Base-by-base conservation (phyloP, 2,113 vertebrate genomes). In the Nothocercus julius region DNA sequence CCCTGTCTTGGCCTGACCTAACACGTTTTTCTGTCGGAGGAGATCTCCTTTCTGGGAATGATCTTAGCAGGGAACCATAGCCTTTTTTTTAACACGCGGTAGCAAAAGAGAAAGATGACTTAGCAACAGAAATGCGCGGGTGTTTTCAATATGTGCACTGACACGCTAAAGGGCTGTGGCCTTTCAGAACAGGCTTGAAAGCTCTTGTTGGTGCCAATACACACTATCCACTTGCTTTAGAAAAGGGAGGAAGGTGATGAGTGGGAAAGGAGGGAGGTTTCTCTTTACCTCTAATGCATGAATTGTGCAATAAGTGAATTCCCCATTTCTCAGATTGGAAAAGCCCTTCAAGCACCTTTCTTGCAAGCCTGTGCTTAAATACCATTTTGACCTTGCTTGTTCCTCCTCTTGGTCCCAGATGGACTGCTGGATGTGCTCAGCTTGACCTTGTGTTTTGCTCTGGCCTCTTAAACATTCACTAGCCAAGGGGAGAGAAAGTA, bases 331-430 rank as follows among this genome's bases (percentile, higher is more conserved):
- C 9, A 32, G 13, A 56, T 62, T 66, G 82, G 81, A 82, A 85
- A 56, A 51, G 81, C 45, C 47, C 59, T 72, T 36, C 27, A 25
- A 38, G 40, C 13, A 30, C 1, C 0, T 61, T 85, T 82, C 42
- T 44, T 3, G 0, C 0, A 1, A 63, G 19, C 12, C 1, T 3
- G 7, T 68, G 25, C 19, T 63, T n/a, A 47, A 63, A 22, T 53
- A 27, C 38, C 9, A 12, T 86, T 83, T 62, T 63, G 8, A 8
- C 11, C 72, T 32, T 19, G 3, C 8, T 74, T 38, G 3, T 62
- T 28, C 21, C n/a, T 82, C 4, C 1, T 54, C 28, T 49, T 49
- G n/a, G 30, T 59, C 21, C 36, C 13, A 0, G 0, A 54, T 61
- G 70, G 42, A 28, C 11, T 25, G 20, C 40, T 83, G 73, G 45